A percentile compares a stretch with the other conserved stretches of the same genome.
These are phyloP conservation scores for Bettongia penicillata DNA, from an alignment of 2,113 vertebrate genomes.

Conservation along the genomic window DNA sequence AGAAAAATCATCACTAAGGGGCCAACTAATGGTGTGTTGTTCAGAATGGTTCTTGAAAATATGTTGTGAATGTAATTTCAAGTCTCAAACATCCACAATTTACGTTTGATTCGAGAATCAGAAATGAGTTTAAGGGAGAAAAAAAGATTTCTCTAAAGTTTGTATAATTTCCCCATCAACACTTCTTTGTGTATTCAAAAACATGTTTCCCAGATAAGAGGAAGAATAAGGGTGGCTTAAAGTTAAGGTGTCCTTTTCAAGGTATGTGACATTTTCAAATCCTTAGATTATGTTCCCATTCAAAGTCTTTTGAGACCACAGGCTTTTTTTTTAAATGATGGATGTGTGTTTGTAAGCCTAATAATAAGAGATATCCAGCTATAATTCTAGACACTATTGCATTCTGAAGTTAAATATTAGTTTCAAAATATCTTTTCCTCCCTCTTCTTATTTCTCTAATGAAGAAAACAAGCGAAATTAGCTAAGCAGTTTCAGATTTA, in stretches of 20 bases:
- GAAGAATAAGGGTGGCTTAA: background rate
- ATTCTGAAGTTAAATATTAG: background rate
- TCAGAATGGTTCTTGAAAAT: conserved; percentile 73
- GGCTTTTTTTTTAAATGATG: background rate
- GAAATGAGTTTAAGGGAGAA: background rate
- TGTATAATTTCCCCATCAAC: conserved; percentile 2
- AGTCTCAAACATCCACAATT: conserved; percentile 70
- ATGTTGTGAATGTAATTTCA: conserved; percentile 76
- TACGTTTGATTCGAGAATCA: conserved; percentile 74
- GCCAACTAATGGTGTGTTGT: conserved; percentile 61
- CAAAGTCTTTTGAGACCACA: background rate
- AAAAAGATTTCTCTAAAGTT: conserved; percentile 13
- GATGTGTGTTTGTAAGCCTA: background rate
- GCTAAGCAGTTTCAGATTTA: background rate
- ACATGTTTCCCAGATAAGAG: background rate
- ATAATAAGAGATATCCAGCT: background rate
- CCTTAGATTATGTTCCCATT: background rate
- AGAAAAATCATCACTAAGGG: conserved; percentile 61
- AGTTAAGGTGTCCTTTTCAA: background rate
- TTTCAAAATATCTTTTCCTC: conserved; percentile 21
- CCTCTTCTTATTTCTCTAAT: background rate
- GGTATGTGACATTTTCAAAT: background rate
- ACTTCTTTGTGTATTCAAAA: conserved; percentile 55
- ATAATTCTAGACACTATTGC: background rate
- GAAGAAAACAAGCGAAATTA: conserved; percentile 4